These are phyloP conservation scores for Tiphia femorata DNA, from an alignment of 2,888 invertebrate genomes.

Conservation along the genomic window DNA sequence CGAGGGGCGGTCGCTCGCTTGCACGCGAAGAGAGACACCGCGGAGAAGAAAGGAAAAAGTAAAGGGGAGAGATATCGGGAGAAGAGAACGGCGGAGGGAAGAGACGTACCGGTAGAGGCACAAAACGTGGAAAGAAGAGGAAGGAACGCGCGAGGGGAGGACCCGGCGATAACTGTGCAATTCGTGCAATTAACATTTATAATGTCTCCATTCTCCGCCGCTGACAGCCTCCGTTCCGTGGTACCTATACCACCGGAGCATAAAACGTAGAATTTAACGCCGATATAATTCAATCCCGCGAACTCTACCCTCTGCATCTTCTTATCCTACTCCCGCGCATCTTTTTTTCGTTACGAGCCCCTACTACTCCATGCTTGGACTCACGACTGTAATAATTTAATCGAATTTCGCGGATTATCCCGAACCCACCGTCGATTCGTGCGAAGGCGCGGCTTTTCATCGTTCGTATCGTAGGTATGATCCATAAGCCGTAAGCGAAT, in stretches of 20 bases:
- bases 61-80: background rate
- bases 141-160: slow-evolving; percentile 23
- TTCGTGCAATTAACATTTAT: slow-evolving; percentile 63
- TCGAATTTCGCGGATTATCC: slow-evolving; percentile 55
- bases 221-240: too few relatives aligned
- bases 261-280: slow-evolving; percentile 56
- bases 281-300: slow-evolving; percentile 56
- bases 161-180: slow-evolving; percentile 56
- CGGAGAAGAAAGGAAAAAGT: background rate
- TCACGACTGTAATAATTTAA: slow-evolving; percentile 48
- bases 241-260: slow-evolving; percentile 11
- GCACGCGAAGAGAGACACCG: slow-evolving; percentile 1
- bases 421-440: slow-evolving; percentile 45
- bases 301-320: slow-evolving; percentile 19
- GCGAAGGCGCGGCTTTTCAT: slow-evolving; percentile 2
- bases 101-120: too few relatives aligned
- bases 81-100: background rate
- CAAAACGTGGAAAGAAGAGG: slow-evolving; percentile 16
- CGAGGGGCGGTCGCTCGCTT: background rate
- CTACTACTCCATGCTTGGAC: slow-evolving; percentile 5
- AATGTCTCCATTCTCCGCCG: slow-evolving; percentile 59
- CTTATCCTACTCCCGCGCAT: background rate
- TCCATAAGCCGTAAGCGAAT: slow-evolving; percentile 23
- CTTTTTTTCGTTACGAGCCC: background rate
- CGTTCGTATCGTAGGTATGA: slow-evolving; percentile 34